Base-by-base conservation (phyloP, 2,797 vertebrate species). In the Saxicola maurus region DNA sequence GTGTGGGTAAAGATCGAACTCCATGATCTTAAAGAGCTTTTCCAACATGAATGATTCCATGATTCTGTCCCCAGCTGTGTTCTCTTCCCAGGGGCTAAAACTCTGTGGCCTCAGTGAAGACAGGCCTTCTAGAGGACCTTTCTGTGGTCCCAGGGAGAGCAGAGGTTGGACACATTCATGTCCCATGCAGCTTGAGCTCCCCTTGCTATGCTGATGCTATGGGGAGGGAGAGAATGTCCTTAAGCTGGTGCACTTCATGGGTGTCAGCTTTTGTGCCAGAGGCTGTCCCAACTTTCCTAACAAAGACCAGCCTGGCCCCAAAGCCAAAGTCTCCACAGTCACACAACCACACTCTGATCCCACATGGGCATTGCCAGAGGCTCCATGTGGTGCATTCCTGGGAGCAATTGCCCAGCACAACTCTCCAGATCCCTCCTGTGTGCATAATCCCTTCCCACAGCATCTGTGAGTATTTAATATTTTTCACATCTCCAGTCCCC, bases 281-380 rank as follows among this genome's bases (percentile, higher is more conserved):
- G 45, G 18, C 43, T 82, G 21, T 13, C 55, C 37, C 37, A 18
- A 3, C 45, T 28, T 68, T 67, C 37, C 38, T 48, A 27, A 13
- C 53, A 13, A 72, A 24, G 59, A 51, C 45, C 37, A 6, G 37
- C 9, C 10, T 16, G 45, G 48, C 31, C 81, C 37, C 24, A 62
- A 51, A 55, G 67, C 31, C 24, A 2, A 28, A 17, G 49, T 51
- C 30, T 31, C 28, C 38, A 3, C 7, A 20, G 24, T 33, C 68
- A 68, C n/a, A 25, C 60, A 56, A 3, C 10, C 3, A 4, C 62
- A 31, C 24, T 33, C 42, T 7, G 33, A 46, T 25, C 27, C 24
- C 13, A 53, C 2, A 2, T 0, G 1, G 56, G 46, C 30, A 3
- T 11, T 35, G 38, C 33, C 35, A 10, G 45, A 27, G 51, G 35